phyloP scores from a whole-genome alignment of 1,140 invertebrate species.

The Melitaea cinxia region DNA sequence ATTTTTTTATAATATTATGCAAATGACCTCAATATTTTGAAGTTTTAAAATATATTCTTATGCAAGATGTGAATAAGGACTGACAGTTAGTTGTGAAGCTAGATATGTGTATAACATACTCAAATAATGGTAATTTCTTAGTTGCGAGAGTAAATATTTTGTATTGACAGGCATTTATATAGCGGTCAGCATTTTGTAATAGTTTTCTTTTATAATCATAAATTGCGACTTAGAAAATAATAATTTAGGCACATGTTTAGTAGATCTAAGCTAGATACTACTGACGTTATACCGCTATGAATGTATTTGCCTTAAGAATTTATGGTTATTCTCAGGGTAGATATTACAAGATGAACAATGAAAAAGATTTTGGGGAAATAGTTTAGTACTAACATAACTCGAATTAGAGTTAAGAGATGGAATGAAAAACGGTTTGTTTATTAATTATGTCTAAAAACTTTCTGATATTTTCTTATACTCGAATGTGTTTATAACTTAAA shows the following conservation, averaged over 20 bases:
- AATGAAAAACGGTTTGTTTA: conserved; percentile 7
- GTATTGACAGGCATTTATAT: conserved; percentile 57
- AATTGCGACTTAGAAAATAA: conserved; percentile 30
- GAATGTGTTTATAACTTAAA: conserved; percentile 20
- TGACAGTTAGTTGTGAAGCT: conserved; percentile 63
- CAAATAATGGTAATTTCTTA: conserved; percentile 55
- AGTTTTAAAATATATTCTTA: conserved; percentile 67
- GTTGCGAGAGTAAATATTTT: conserved; percentile 57
- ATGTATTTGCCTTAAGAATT: conserved; percentile 30
- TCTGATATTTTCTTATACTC: conserved; percentile 24
- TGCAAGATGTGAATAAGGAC: conserved; percentile 70
- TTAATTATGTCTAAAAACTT: conserved; percentile 15
- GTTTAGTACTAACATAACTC: conserved; percentile 20
- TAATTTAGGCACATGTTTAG: conserved; percentile 32
- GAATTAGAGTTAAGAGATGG: conserved; percentile 11
- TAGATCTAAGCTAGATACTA: conserved; percentile 35
- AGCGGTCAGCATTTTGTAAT: conserved; percentile 42
- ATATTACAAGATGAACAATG: conserved; percentile 21
- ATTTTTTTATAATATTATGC: conserved; percentile 72
- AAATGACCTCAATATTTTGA: conserved; percentile 67
- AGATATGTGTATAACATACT: conserved; percentile 64
- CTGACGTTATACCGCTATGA: conserved; percentile 24
- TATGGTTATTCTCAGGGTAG: conserved; percentile 31
- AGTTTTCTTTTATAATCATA: conserved; percentile 34
- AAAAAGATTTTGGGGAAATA: conserved; percentile 12